Base-by-base conservation (phyloP, 2,888 invertebrate species). In the Patella depressa region DNA sequence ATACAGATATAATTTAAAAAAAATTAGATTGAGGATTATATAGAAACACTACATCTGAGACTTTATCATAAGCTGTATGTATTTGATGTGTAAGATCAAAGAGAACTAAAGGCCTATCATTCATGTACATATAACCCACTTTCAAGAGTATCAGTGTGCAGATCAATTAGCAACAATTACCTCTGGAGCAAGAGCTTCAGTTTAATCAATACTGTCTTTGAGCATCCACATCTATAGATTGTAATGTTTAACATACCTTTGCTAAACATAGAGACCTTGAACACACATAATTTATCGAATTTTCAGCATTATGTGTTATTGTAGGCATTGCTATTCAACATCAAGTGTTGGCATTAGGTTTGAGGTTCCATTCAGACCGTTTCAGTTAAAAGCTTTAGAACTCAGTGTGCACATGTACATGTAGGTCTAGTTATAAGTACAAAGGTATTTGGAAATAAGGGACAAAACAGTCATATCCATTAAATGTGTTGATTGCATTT, bases 131-230 rank as follows among this genome's bases (percentile, higher is more conserved):
- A 65, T 65, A 65, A 24, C 65, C 19, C 65, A 65, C 65, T 24
- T 24, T 65, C 12, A 65, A 65, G 65, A 24, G 24, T 19, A 65
- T 65, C 19, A 65, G 65, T 4, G 24, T 19, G 24, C 19, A 65
- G 65, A 65, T 65, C 65, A 65, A 65, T 65, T 65, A 65, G 65
- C 24, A 65, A 65, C 65, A 65, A 65, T 65, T 65, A 65, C 65
- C 24, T 65, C 24, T 14, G 14, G 65, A 65, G 24, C 24, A 24
- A 65, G 65, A 65, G 14, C 24, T 65, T 65, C 65, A 65, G 24
- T 24, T 65, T 65, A 12, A 65, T 65, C 65, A 65, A 65, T 65
- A 65, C n/a, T 19, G 19, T 65, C 65, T 65, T 65, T 65, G 65
- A 65, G 24, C 24, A 65, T 19, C 45, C 45, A 45, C 24, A 65